Evolutionary conservation across 2,888 invertebrate species (phyloP).

Genomic region (Ctena decussata): DNA sequence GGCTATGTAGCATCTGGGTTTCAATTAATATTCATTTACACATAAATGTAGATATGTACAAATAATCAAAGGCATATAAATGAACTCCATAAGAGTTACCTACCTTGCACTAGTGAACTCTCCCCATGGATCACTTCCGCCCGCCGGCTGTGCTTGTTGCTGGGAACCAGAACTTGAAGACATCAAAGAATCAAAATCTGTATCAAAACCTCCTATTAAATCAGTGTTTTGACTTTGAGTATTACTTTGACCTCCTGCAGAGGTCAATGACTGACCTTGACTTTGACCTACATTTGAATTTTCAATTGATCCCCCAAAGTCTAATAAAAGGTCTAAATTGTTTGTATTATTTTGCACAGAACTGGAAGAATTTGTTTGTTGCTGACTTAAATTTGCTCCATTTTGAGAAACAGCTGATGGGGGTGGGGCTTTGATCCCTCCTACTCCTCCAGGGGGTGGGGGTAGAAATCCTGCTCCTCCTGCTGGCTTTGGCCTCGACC

Average conservation of each 20-base stretch:
- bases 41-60: no score
- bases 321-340: slow-evolving; percentile 71
- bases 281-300: slow-evolving; percentile 19
- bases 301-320: slow-evolving; percentile 52
- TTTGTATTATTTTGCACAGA: slow-evolving; percentile 9
- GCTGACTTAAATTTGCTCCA: neutral
- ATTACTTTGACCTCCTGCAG: slow-evolving; percentile 6
- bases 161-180: slow-evolving; percentile 24
- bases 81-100: no score
- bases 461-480: slow-evolving; percentile 89
- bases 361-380: slow-evolving; percentile 9
- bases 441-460: slow-evolving; percentile 94
- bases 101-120: slow-evolving; percentile 81
- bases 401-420: neutral
- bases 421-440: slow-evolving; percentile 90
- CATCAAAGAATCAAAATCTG: slow-evolving; percentile 51
- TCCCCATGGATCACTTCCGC: slow-evolving; percentile 80
- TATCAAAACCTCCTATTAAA: slow-evolving; percentile 37
- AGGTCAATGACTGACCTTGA: no score
- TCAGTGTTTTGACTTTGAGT: slow-evolving; percentile 32
- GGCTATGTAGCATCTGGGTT: no score
- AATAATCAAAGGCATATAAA: no score
- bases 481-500: slow-evolving; percentile 90
- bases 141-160: slow-evolving; percentile 48
- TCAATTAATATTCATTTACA: no score